Conservation (phyloP, 2,113 vertebrate species). For the Gnathonemus longibarbis region DNA sequence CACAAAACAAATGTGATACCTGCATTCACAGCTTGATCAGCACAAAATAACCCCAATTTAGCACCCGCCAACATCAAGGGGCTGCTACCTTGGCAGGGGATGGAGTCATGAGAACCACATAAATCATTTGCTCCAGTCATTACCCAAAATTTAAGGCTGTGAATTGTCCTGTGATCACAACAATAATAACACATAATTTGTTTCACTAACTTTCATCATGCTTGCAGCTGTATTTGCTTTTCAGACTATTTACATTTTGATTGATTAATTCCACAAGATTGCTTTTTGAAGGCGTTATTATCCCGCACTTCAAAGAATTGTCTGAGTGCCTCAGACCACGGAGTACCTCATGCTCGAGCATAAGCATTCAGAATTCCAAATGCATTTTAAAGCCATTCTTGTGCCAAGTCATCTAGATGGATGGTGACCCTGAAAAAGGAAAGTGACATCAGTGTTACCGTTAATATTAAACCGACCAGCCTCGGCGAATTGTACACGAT, state of each 20-base stretch:
- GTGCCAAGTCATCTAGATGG: neutral
- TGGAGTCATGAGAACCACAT: neutral
- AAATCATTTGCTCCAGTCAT: neutral
- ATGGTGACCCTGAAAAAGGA: neutral
- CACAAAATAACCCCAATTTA: neutral
- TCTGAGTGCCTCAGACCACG: neutral
- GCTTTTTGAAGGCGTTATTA: slow-evolving; percentile 13
- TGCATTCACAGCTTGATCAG: neutral
- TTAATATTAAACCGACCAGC: neutral
- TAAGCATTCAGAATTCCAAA: neutral
- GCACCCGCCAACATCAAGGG: neutral
- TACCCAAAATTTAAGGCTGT: neutral
- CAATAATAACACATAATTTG: slow-evolving; percentile 3
- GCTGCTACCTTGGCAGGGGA: neutral
- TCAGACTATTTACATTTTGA: slow-evolving; percentile 2
- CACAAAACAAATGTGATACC: neutral
- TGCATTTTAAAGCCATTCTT: neutral
- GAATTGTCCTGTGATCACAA: neutral
- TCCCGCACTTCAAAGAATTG: neutral
- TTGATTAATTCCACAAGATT: neutral
- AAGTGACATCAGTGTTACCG: neutral
- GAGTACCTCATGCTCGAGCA: neutral
- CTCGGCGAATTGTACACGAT: neutral
- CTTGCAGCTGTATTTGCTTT: neutral
- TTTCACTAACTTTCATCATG: slow-evolving; percentile 9